A percentile compares a stretch with the other conserved stretches of the same genome.
These are phyloP conservation scores for Maniola hyperantus DNA, from an alignment of 2,888 invertebrate genomes.

Conservation along the genomic window DNA sequence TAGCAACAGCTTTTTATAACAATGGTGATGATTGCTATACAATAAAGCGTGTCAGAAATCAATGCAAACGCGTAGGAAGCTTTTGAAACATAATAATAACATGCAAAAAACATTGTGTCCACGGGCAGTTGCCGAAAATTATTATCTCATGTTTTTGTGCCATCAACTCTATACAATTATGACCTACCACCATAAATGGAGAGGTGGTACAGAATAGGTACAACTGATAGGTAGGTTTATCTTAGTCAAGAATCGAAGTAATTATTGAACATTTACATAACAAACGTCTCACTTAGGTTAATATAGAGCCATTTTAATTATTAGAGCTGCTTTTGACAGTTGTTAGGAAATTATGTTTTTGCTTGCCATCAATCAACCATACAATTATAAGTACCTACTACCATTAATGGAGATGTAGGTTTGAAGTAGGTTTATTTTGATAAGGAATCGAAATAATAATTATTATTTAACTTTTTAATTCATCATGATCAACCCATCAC, in stretches of 20 bases:
- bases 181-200: not conserved
- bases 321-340: no score
- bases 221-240: not conserved
- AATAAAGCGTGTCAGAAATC: conserved; percentile 7
- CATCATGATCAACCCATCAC: no score
- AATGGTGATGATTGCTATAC: conserved; percentile 5
- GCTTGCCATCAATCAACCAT: no score
- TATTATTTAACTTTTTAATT: no score
- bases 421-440: no score
- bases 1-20: no score
- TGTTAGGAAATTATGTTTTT: no score
- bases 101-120: conserved; percentile 4
- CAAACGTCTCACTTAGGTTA: not conserved
- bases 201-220: not conserved
- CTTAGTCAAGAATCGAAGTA: not conserved
- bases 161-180: not conserved
- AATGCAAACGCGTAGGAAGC: conserved; percentile 10
- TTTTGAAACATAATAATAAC: not conserved
- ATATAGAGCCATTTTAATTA: no score
- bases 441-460: no score
- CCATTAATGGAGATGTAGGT: no score
- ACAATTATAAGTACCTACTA: no score
- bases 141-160: not conserved
- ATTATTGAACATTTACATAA: not conserved
- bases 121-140: not conserved